phyloP scores from a whole-genome alignment of 1,140 invertebrate genomes.

The Danaus melanippus region DNA sequence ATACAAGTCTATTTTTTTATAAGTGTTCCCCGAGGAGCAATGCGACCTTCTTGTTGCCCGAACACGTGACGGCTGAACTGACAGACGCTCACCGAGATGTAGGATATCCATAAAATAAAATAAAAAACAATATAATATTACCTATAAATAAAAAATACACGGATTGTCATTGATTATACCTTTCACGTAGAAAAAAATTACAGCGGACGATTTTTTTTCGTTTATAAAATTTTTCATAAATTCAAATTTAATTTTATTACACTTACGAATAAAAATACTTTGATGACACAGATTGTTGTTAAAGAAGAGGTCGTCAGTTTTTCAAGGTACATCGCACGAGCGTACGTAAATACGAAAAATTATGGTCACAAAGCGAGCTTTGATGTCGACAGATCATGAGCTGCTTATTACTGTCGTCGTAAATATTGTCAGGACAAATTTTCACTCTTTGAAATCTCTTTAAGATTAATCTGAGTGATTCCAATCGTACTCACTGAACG shows the following conservation, averaged over 20 bases:
- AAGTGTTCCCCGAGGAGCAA: slow-evolving; percentile 49
- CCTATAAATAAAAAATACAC: neutral
- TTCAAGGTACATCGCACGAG: no score
- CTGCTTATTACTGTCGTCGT: slow-evolving; percentile 33
- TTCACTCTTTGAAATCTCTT: slow-evolving; percentile 57
- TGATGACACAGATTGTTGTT: no score
- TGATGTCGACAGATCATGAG: slow-evolving; percentile 45
- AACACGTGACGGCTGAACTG: slow-evolving; percentile 40
- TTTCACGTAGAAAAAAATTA: no score
- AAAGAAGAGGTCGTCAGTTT: no score
- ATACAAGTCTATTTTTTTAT: slow-evolving; percentile 51
- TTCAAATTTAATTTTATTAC: no score
- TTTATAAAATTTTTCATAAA: no score
- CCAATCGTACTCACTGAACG: slow-evolving; percentile 49
- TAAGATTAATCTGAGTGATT: slow-evolving; percentile 33
- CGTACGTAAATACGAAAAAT: no score
- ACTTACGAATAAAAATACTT: no score
- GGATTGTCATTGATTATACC: neutral
- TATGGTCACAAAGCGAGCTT: slow-evolving; percentile 30
- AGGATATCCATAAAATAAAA: neutral
- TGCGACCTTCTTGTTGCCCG: slow-evolving; percentile 49
- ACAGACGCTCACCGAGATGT: no score
- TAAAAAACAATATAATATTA: neutral
- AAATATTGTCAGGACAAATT: slow-evolving; percentile 67
- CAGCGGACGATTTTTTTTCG: no score